Conservation (phyloP, 2,888 invertebrate genomes). For the Carpatolechia fugitivella region DNA sequence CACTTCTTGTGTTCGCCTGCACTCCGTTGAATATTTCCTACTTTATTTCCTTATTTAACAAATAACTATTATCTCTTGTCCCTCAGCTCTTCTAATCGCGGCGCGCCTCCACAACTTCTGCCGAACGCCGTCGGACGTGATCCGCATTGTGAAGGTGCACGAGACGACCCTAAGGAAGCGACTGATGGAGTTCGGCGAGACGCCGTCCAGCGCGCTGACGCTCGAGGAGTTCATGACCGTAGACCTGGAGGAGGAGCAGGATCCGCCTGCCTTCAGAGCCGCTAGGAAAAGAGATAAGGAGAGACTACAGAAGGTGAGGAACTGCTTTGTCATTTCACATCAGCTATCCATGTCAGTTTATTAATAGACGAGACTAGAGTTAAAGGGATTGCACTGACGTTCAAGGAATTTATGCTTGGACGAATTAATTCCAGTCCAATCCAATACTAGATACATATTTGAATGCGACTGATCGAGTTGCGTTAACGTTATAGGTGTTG, state of each 20-base stretch:
- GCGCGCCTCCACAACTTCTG: slow-evolving; percentile 95
- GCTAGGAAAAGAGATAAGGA: slow-evolving; percentile 94
- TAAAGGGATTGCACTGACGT: too few species aligned
- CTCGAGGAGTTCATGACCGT: slow-evolving; percentile 98
- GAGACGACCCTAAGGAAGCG: slow-evolving; percentile 95
- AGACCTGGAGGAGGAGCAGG: slow-evolving; percentile 97
- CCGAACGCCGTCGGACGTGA: slow-evolving; percentile 91
- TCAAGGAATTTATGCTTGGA: too few species aligned
- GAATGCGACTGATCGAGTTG: slow-evolving; percentile 96
- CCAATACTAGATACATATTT: too few species aligned
- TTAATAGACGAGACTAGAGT: too few species aligned
- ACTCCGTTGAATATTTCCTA: too few species aligned
- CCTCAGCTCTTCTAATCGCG: slow-evolving; percentile 96
- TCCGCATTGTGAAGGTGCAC: slow-evolving; percentile 97
- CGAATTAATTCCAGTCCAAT: too few species aligned
- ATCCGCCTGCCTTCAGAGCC: slow-evolving; percentile 96
- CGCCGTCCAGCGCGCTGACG: slow-evolving; percentile 96
- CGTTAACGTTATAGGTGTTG: slow-evolving; percentile 97
- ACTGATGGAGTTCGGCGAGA: slow-evolving; percentile 96
- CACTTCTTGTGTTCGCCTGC: too few species aligned
- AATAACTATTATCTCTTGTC: too few species aligned
- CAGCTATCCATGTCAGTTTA: too few species aligned
- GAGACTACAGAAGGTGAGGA: slow-evolving; percentile 81
- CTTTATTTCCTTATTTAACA: too few species aligned
- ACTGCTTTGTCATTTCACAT: too few species aligned